Base-by-base conservation (phyloP, 2,113 vertebrate genomes). In the Erythrocebus patas region DNA sequence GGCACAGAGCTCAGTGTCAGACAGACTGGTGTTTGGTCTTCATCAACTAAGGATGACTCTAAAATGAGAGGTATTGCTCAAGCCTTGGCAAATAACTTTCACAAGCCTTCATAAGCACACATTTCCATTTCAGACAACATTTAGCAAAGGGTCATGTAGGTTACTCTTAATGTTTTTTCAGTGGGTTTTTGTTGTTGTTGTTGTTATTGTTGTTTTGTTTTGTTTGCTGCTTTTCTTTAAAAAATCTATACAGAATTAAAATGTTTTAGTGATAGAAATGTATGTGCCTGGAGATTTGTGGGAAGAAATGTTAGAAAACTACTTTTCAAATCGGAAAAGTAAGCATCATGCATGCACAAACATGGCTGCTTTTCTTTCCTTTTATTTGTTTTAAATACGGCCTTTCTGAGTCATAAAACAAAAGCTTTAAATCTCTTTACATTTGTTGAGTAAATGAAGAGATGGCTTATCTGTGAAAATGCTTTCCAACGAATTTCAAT, bases 401-500 rank as follows among this genome's bases (percentile, higher is more conserved):
- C 57, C 75, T 87, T 83, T 43, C 20, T 89, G 79, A 88, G 25
- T 68, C 40, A 91, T 30, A 81, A 91, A 78, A 93, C 30, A 80
- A 70, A 40, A 95, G 6, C 27, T 85, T n/a, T 85, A 57, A 40
- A 59, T 76, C 16, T 82, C 50, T 59, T 97, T 72, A 88, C 89
- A n/a, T n/a, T 52, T 85, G 93, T 59, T 48, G 43, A 91, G 75
- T 83, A 93, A 95, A 93, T n/a, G 25, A 86, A 93, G 23, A 85
- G 2, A 85, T 12, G 13, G 16, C 57, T 92, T 95, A 50, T n/a
- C 32, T 96, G 66, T 95, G 66, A 97, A 96, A 96, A 82, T 68
- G 27, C 32, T 97, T 48, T n/a, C 30, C 89, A 85, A 82, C 55
- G 30, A 97, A 94, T 91, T 96, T 95, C 57, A 94, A 66, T 93